Evolutionary conservation across 2,797 vertebrate species (phyloP), one percentile per base, ranked within the genome.

Genomic region (Esox lucius): DNA sequence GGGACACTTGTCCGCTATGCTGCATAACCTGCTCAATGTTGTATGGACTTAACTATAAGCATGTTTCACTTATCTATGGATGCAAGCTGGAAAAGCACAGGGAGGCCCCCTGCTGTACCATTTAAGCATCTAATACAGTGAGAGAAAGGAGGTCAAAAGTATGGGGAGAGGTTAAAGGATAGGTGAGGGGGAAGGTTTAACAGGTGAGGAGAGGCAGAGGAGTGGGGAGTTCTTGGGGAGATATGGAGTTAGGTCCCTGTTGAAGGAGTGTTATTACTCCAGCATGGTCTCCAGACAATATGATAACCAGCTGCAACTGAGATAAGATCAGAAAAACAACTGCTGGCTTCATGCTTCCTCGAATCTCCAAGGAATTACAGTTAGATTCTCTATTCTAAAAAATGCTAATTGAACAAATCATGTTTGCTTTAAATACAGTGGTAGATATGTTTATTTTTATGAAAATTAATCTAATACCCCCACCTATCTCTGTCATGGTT

Each of bases 41-140:
- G 76, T 48, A 64, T 71, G 51, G 22, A 69, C 39, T n/a, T 24
- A 19, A 51, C 71, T 6, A 66, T 75, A 66, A 49, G 16, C 48
- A 49, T 61, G 56, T 7, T 70, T 75, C 74, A 71, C 70, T 75
- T 77, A 70, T 82, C 78, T 76, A 79, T 17, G 16, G 46, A 49
- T 64, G 28, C 22, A 28, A 62, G 72, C 69, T 78, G 62, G 56
- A 49, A 49, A 49, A 49, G 66, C 73, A 66, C 71, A 28, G 73
- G 74, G 74, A 71, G 67, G 19, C 46, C 46, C 42, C 56, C 22
- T n/a, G 11, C 56, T 61, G 56, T 49, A 49, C 13, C 48, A 49
- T 49, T 49, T 4, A 49, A 15, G 13, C 17, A 49, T 49, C 15
- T 49, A 49, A 16, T 49, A 17, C 48, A 49, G 48, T 15, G 48